Conservation (phyloP, 2,797 vertebrate species). For the Neosalanx taihuensis region DNA sequence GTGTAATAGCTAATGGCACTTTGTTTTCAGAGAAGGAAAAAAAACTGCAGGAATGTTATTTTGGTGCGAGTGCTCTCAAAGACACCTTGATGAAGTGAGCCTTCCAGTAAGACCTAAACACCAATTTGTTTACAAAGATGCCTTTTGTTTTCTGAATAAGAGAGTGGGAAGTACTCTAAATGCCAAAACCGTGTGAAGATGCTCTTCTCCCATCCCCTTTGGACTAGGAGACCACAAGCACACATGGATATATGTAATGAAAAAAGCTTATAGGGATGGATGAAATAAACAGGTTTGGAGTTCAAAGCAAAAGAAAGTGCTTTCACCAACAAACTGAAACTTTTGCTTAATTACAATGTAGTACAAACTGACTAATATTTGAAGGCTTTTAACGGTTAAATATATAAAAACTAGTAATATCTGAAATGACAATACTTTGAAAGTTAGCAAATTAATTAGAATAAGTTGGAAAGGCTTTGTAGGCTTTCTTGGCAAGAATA, state of each 20-base stretch:
- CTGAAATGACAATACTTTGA: conserved; percentile 27
- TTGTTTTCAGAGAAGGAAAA: neutral
- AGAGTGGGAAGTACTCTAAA: neutral
- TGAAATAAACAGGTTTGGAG: conserved; percentile 34
- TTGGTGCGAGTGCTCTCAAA: conserved; percentile 3
- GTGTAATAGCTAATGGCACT: neutral
- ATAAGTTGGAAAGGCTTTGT: conserved; percentile 61
- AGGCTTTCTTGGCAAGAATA: conserved; percentile 63
- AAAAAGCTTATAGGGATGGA: conserved; percentile 30
- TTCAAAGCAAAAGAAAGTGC: conserved; percentile 36
- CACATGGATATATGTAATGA: conserved; percentile 21
- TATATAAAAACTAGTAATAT: no score
- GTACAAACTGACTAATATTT: neutral
- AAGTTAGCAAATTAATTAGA: conserved; percentile 71
- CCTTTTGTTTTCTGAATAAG: neutral
- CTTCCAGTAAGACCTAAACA: conserved; percentile 27
- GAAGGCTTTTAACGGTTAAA: no score
- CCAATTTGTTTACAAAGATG: conserved; percentile 28
- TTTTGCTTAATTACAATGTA: neutral
- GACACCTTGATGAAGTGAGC: neutral
- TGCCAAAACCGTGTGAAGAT: conserved; percentile 6
- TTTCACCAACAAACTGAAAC: conserved; percentile 3
- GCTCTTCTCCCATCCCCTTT: conserved; percentile 18
- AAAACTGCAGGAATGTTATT: neutral
- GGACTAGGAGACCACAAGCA: conserved; percentile 25